Base-by-base conservation (phyloP, 2,113 vertebrate genomes). In the Dryoscopus gambensis region DNA sequence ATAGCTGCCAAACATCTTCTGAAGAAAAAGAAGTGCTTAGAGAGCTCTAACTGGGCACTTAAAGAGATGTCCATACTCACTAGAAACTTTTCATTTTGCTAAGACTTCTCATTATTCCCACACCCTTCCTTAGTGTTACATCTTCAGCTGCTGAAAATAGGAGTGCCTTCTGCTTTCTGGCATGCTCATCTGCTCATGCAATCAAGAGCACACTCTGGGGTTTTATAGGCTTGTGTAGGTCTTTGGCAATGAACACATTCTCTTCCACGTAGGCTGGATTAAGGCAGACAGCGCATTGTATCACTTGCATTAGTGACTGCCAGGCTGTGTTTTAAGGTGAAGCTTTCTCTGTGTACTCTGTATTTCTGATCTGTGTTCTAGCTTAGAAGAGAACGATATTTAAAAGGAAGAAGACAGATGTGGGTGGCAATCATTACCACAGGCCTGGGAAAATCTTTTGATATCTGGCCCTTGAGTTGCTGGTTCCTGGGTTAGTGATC, bases 221-320 rank as follows among this genome's bases (percentile, higher is more conserved):
- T 70, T 95, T 96, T 95, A 84, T 50, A 84, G 85, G 87, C 49
- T 90, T 91, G 42, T 70, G 70, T 46, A 68, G 50, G 74, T 85
- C 55, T 35, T 28, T 73, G 79, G 56, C 69, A 90, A 49, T 10
- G 40, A 76, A 64, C 18, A 40, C 12, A 15, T 60, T 84, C 57
- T 59, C 50, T 83, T 84, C 56, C 69, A 70, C 44, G 14, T 23
- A 53, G 53, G 22, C 56, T 80, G 63, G 63, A 64, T 93, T 70
- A 89, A 67, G 27, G 68, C 63, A 69, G 56, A 12, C 20, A 13
- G 37, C 25, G 42, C 24, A 17, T 22, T 92, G 42, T 60, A 77
- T 77, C 50, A 71, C n/a, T 35, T 63, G 9, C 13, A 40, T 18
- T 69, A 76, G n/a, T 42, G 62, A 56, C 33, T 90, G 68, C 27